Evolutionary conservation across 2,113 vertebrate species (phyloP).

Genomic region (Catagonus wagneri): DNA sequence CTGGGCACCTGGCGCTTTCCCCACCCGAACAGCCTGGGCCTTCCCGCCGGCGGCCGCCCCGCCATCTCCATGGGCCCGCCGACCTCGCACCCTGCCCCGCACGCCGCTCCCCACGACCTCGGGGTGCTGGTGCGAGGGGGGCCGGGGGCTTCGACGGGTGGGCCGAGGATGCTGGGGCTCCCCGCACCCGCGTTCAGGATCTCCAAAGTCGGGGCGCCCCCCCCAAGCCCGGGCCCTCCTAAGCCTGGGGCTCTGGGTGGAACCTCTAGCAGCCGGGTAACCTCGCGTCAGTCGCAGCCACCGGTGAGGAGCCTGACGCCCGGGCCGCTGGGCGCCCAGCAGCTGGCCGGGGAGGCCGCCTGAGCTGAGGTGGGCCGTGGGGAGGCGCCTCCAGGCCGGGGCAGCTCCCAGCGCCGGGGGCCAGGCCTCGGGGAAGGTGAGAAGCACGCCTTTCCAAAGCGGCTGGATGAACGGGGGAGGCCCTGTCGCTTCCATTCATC

Average conservation of each 20-base stretch:
- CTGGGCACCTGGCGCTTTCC: no score
- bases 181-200: no score
- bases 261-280: background rate
- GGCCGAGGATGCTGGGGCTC: no score
- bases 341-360: fast-evolving
- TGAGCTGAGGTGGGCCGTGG: background rate
- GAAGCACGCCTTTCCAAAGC: background rate
- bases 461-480: background rate
- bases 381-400: background rate
- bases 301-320: background rate
- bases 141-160: fast-evolving
- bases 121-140: fast-evolving
- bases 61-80: fast-evolving
- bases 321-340: fast-evolving
- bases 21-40: background rate
- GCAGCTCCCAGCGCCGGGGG: background rate
- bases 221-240: background rate
- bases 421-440: background rate
- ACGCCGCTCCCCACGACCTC: fast-evolving
- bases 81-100: background rate
- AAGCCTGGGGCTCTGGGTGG: background rate
- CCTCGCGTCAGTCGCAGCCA: fast-evolving
- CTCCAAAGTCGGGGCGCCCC: no score
- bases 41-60: background rate
- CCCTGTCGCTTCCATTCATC: fast-evolving